A percentile compares a stretch with the other conserved stretches of the same genome.
Evolutionary conservation across 2,113 vertebrate species (phyloP).

Genomic region (Semnornis frantzii): DNA sequence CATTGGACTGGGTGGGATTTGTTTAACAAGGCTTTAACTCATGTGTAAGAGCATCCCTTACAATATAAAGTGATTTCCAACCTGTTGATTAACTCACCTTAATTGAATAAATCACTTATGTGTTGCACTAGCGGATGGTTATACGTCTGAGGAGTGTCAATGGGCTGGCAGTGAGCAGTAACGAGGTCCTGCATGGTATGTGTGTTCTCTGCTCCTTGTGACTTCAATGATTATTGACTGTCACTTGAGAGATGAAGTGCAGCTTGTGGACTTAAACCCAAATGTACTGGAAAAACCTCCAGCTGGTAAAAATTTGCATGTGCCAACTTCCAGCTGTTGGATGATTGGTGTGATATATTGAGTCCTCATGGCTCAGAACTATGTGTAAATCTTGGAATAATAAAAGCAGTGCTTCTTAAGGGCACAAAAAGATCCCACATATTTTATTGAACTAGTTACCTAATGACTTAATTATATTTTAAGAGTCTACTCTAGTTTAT

Average conservation of each 20-base stretch:
- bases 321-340: not conserved
- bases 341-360: not conserved
- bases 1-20: not conserved
- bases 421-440: constrained; percentile 4
- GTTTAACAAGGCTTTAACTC: not conserved
- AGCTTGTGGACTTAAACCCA: not conserved
- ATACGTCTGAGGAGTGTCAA: fast-evolving
- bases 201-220: not conserved
- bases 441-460: constrained; percentile 11
- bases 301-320: constrained; percentile 14
- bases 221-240: not conserved
- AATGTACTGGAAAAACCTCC: not conserved
- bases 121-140: not conserved
- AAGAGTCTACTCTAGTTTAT: not conserved
- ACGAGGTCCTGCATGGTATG: not conserved
- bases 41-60: not conserved
- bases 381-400: constrained; percentile 14
- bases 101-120: not conserved
- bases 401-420: constrained; percentile 14
- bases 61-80: not conserved
- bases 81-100: not conserved
- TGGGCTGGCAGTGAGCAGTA: not conserved
- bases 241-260: not conserved
- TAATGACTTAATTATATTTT: constrained; percentile 7
- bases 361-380: not conserved